Base-by-base conservation (phyloP, 2,888 invertebrate genomes). In the Pilophorus perplexus region DNA sequence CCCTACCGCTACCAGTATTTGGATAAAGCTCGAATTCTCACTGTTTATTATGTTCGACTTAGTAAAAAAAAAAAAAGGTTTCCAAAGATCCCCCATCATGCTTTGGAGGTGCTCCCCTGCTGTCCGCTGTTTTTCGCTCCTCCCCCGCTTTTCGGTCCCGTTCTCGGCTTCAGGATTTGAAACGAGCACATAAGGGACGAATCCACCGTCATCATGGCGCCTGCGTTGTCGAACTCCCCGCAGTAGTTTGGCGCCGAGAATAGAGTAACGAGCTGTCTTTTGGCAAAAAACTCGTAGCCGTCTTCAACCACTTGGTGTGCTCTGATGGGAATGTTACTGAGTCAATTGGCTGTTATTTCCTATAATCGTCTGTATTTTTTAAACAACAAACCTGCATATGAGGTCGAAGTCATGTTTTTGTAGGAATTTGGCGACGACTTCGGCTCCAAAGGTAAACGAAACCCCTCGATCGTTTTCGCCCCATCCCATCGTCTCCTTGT, bases 111-210 rank as follows among this genome's bases (percentile, higher is more conserved):
- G 1, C 27, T 28, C 3, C 27, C 52, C 18, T 52, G 52, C 52
- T 12, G 14, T 48, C 22, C 38, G 12, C 6, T 14, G 22, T 42
- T 27, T 27, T 14, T 40, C 8, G 22, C 38, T 1, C n/a, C 6
- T n/a, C 23, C 25, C 20, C 40, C 57, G 18, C 38, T 40, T 20
- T 42, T 59, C 1, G 59, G 16, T 14, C 23, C 42, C 14, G 22
- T 59, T 74, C 76, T 86, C 86, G 66, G 66, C 74, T 92, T 92
- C 77, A 93, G 81, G 77, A 93, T 92, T 81, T 92, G 87, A 85
- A 99, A 99, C 80, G 97, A 97, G 84, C 98, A 99, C 97, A 99
- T 98, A 73, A 99, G 84, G 71, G 96, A 95, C 80, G 99, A 98
- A 81, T 99, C 98, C 71, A 99, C 98, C 33, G 94, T 94, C 98